phyloP scores from a whole-genome alignment of 2,888 invertebrate genomes.

The Lepidocyrtinus sp. region DNA sequence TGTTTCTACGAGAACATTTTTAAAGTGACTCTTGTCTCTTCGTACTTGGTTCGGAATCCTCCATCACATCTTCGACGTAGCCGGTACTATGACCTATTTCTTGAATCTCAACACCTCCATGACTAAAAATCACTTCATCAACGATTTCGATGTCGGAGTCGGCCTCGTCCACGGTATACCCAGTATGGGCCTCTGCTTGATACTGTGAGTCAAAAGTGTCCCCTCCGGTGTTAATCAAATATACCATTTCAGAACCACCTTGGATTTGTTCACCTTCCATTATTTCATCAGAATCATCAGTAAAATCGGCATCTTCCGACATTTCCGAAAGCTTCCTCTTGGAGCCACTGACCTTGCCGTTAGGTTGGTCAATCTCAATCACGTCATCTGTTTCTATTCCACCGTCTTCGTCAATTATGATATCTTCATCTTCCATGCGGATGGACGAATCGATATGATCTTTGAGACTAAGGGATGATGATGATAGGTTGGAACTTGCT shows the following conservation, averaged over 20 bases:
- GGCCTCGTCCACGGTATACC: constrained; percentile 61
- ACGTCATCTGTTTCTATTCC: background rate
- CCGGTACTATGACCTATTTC: constrained; percentile 55
- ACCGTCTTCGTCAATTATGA: constrained; percentile 27
- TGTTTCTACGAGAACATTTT: background rate
- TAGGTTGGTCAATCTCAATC: background rate
- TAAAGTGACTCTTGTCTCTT: too few species aligned
- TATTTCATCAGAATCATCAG: constrained; percentile 14
- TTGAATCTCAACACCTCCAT: constrained; percentile 61
- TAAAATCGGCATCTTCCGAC: background rate
- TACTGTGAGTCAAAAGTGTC: background rate
- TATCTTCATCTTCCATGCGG: constrained; percentile 37
- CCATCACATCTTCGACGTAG: constrained; percentile 31
- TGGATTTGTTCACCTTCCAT: constrained; percentile 17
- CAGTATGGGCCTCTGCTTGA: constrained; percentile 5
- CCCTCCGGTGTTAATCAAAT: background rate
- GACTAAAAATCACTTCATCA: constrained; percentile 59
- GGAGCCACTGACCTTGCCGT: background rate
- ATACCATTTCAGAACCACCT: background rate
- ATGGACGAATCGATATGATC: too few species aligned
- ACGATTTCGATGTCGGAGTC: constrained; percentile 67
- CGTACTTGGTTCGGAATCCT: constrained; percentile 54
- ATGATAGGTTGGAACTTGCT: too few species aligned
- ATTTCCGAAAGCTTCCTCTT: constrained; percentile 22
- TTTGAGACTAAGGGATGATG: too few species aligned